Percentiles rank a stretch among this genome's conserved stretches.
Evolutionary conservation across 35 echinoderm and acorn worm species (phyloP).

Genomic region (Patiria miniata): DNA sequence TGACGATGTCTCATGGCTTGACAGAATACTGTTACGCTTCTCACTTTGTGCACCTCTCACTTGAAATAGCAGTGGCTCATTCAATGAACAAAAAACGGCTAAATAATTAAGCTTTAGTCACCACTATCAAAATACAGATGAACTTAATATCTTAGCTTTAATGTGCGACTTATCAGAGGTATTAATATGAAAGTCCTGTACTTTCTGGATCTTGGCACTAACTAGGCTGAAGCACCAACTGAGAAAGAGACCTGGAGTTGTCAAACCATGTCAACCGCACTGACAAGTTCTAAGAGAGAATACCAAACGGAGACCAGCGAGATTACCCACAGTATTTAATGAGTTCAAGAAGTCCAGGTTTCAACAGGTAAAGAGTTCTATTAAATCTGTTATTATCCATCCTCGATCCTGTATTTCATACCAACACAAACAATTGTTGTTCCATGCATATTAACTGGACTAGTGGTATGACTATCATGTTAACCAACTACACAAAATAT

Average conservation of each 20-base stretch:
- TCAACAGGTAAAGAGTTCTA: neutral
- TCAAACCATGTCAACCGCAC: neutral
- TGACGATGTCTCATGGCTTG: too few species aligned
- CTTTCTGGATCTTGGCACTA: neutral
- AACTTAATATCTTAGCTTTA: neutral
- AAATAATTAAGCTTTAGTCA: neutral
- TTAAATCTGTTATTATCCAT: too few species aligned
- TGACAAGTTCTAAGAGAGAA: neutral
- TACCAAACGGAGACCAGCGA: neutral
- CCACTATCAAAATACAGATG: neutral
- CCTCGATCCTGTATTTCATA: too few species aligned
- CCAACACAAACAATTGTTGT: too few species aligned
- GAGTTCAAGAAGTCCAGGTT: conserved; percentile 9
- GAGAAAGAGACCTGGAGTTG: neutral
- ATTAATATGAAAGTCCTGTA: neutral
- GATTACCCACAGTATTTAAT: neutral
- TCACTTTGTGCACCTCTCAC: too few species aligned
- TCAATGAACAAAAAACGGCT: neutral
- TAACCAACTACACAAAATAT: too few species aligned
- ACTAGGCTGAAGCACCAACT: neutral
- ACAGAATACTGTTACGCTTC: too few species aligned
- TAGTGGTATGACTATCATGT: too few species aligned
- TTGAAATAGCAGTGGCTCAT: neutral
- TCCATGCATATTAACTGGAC: too few species aligned
- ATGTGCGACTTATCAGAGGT: neutral